Base-by-base conservation (phyloP, 2,113 vertebrate genomes). In the Callaeas wilsoni region DNA sequence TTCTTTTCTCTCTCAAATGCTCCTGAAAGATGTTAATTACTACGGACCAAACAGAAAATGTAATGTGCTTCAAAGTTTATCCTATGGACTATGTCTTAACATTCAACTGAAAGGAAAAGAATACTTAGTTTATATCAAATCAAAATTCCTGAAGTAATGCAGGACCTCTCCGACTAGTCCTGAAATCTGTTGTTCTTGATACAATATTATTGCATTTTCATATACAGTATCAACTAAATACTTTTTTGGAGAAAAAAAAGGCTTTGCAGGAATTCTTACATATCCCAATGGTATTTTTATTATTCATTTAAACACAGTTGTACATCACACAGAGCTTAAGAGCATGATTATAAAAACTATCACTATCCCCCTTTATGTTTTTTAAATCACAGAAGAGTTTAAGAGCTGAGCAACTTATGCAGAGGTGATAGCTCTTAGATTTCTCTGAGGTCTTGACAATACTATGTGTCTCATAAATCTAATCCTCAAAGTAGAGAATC, bases 281-380 rank as follows among this genome's bases (percentile, higher is more conserved):
- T 93, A 94, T 85, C 37, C 29, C 90, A 96, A 87, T 68, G 30
- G 68, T 75, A 68, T 29, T 93, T 94, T 96, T 97, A 95, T 96
- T 97, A 50, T 89, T 95, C 12, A 75, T 89, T 94, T 68, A 78
- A 93, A 89, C 56, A 94, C 49, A 89, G 62, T 87, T 84, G 32
- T 84, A 95, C 96, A 97, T 82, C 65, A 91, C 78, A 89, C 37
- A 84, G 56, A 93, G 65, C 60, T 89, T 76, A 91, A 91, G 2
- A 71, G 84, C 57, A 85, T 85, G 49, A 87, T 91, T 85, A 93
- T 89, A 96, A 93, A 94, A 82, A 8, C 56, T 71, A 44, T 49
- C 62, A 60, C 74, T 89, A 93, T 89, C 55, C 75, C 77, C 49
- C 78, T 92, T 80, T 14, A 29, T 74, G 65, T 65, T 86, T 93